phyloP scores from a whole-genome alignment of 2,113 vertebrate genomes.

The Struthio camelus region DNA sequence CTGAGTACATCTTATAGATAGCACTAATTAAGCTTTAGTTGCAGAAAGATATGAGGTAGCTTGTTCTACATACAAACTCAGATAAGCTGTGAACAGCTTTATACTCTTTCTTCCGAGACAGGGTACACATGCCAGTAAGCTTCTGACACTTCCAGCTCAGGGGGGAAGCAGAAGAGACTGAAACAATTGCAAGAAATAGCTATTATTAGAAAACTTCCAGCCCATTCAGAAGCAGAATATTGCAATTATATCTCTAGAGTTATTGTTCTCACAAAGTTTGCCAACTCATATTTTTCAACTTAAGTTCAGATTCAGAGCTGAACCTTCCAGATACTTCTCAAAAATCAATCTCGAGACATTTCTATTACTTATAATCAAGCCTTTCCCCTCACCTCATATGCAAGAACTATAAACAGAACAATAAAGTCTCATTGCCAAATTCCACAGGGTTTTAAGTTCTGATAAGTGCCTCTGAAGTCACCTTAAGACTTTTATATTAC shows the following conservation, averaged over 20 bases:
- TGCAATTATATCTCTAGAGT: neutral
- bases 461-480: neutral
- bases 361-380: neutral
- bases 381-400: neutral
- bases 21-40: neutral
- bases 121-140: neutral
- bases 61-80: neutral
- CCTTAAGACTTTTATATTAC: neutral
- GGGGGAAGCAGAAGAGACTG: neutral
- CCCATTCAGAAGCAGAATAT: neutral
- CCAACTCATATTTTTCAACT: neutral
- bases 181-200: neutral
- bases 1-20: neutral
- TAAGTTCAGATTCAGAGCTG: neutral
- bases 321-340: neutral
- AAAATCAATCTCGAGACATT: neutral
- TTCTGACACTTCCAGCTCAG: slow-evolving; percentile 10
- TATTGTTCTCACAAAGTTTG: neutral
- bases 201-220: neutral
- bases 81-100: neutral
- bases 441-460: neutral
- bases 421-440: neutral
- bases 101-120: neutral
- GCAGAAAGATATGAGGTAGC: neutral
- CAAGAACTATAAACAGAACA: neutral